These are phyloP conservation scores for Loxodonta africana DNA, from an alignment of 2,113 vertebrate species.

Conservation along the genomic window DNA sequence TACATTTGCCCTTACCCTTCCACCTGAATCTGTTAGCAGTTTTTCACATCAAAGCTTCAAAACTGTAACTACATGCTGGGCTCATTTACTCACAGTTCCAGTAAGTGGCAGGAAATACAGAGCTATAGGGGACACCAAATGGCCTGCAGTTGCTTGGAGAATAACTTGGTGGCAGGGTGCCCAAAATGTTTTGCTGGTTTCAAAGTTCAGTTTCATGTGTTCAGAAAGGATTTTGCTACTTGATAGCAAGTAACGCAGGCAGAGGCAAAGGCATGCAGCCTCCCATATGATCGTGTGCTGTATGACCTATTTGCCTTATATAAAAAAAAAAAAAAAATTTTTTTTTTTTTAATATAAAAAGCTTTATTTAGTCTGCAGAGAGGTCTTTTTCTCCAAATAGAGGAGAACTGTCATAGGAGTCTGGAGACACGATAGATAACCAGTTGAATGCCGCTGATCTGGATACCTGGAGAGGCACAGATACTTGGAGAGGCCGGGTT, in stretches of 20 bases:
- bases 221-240: conserved; percentile 51
- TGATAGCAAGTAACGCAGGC: conserved; percentile 29
- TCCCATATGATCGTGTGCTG: background rate
- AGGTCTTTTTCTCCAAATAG: conserved; percentile 45
- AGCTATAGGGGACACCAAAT: background rate
- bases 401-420: conserved; percentile 35
- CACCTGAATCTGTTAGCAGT: background rate
- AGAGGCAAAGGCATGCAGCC: background rate
- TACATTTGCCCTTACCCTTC: background rate
- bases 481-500: background rate
- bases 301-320: conserved; percentile 58
- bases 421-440: conserved; percentile 55
- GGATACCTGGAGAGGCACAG: background rate
- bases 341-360: conserved; percentile 1
- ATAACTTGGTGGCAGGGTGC: conserved; percentile 14
- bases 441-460: background rate
- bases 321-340: background rate
- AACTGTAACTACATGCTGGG: background rate
- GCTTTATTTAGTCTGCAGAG: conserved; percentile 67
- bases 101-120: background rate
- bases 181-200: conserved; percentile 28
- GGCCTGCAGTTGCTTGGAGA: conserved; percentile 37
- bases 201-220: conserved; percentile 67
- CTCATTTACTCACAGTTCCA: background rate
- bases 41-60: conserved; percentile 15